These are phyloP conservation scores for Phyllostomus discolor DNA, from an alignment of 2,113 vertebrate species.

Conservation along the genomic window DNA sequence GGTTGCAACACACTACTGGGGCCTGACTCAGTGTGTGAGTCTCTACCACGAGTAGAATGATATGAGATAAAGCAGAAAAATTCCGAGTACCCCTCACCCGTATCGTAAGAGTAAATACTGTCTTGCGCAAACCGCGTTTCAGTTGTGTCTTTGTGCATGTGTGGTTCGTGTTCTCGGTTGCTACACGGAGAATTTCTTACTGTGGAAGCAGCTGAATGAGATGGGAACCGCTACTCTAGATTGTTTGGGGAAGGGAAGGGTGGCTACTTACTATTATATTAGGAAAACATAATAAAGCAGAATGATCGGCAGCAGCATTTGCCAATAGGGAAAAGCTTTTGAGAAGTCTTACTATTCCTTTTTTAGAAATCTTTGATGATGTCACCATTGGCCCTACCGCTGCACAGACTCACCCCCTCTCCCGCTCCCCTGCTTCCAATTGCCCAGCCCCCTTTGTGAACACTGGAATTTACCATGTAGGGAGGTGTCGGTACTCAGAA, in stretches of 20 bases:
- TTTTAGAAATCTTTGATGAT: neutral
- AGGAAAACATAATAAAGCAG: neutral
- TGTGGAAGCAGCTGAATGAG: neutral
- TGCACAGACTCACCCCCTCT: neutral
- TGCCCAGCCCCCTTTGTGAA: neutral
- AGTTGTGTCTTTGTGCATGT: neutral
- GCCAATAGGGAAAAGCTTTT: neutral
- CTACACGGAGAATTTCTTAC: neutral
- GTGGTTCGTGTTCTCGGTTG: neutral
- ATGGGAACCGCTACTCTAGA: neutral
- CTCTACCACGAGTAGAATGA: neutral
- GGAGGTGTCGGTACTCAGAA: neutral
- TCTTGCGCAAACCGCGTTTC: neutral
- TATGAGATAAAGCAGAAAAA: neutral
- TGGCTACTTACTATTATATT: neutral
- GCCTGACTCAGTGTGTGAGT: neutral
- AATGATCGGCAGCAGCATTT: neutral
- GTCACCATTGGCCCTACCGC: neutral
- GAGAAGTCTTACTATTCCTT: neutral
- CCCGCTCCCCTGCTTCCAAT: neutral
- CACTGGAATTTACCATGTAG: neutral
- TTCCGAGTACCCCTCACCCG: neutral
- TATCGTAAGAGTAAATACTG: neutral
- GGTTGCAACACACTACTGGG: neutral
- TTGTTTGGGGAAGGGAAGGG: neutral